Evolutionary conservation across 2,113 vertebrate species (phyloP).

Genomic region (Tylochromis polylepis): DNA sequence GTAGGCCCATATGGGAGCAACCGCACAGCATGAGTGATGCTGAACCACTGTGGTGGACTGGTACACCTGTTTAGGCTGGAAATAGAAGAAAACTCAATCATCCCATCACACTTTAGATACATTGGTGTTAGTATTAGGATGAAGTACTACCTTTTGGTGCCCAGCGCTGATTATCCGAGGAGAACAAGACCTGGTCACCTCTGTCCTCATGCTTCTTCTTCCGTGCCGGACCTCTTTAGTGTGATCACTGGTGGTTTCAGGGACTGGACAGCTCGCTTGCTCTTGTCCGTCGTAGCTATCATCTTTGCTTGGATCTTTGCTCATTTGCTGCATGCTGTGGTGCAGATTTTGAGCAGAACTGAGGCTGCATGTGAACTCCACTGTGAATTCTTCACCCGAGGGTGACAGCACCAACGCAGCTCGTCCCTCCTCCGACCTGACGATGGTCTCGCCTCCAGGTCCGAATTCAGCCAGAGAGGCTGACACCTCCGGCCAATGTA

Average conservation of each 20-base stretch:
- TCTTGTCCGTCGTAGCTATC: background rate
- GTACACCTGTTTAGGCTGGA: slow-evolving; percentile 43
- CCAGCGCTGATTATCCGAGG: background rate
- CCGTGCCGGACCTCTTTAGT: background rate
- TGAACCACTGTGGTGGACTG: slow-evolving; percentile 77
- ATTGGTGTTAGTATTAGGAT: background rate
- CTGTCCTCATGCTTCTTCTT: background rate
- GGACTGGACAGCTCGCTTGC: background rate
- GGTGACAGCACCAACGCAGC: slow-evolving; percentile 74
- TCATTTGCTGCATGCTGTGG: background rate
- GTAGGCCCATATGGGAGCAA: slow-evolving; percentile 76
- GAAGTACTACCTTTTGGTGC: slow-evolving; percentile 33
- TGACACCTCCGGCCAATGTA: slow-evolving; percentile 74
- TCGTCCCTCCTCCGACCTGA: slow-evolving; percentile 77
- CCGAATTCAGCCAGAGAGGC: slow-evolving; percentile 17
- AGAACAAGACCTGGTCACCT: background rate
- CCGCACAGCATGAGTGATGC: slow-evolving; percentile 71
- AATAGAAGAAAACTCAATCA: background rate
- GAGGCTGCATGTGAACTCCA: slow-evolving; percentile 81
- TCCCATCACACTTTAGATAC: background rate
- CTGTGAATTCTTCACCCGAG: slow-evolving; percentile 78
- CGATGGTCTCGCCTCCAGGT: slow-evolving; percentile 56
- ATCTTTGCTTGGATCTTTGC: background rate
- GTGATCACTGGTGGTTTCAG: background rate
- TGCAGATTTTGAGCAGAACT: slow-evolving; percentile 60